phyloP scores from a whole-genome alignment of 35 echinoderm and acorn worm species.

The Apostichopus californicus region DNA sequence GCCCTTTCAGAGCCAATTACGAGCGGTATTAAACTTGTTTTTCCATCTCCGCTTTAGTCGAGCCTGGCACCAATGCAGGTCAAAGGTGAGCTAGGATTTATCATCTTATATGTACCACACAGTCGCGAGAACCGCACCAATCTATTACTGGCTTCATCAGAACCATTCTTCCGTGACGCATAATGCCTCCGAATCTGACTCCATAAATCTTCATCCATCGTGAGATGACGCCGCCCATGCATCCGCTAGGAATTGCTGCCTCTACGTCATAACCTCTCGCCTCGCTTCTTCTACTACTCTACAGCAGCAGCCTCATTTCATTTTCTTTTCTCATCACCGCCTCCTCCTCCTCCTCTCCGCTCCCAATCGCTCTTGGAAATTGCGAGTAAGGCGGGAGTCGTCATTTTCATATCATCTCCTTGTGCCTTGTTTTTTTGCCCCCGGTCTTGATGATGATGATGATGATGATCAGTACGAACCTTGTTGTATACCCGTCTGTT shows the following conservation, averaged over 20 bases:
- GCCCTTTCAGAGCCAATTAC: conserved; percentile 52
- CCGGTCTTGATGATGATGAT: neutral
- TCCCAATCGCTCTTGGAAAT: neutral
- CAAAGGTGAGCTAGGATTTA: conserved; percentile 48
- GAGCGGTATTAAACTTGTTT: conserved; percentile 57
- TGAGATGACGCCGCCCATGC: neutral
- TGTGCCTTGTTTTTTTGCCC: neutral
- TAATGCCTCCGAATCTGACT: conserved; percentile 20
- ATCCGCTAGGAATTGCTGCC: too few species aligned
- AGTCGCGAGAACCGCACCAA: conserved; percentile 38
- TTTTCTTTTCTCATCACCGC: too few species aligned
- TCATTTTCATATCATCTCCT: neutral
- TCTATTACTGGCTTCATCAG: conserved; percentile 45
- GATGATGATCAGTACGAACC: conserved; percentile 10
- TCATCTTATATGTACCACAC: neutral
- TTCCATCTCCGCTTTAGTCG: conserved; percentile 26
- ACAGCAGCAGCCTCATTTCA: neutral
- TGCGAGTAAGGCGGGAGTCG: neutral
- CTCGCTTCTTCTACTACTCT: too few species aligned
- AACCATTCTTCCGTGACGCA: conserved; percentile 44
- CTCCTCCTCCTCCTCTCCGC: neutral
- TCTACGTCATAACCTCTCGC: too few species aligned
- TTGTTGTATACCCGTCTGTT: conserved; percentile 44
- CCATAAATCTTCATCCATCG: conserved; percentile 48
- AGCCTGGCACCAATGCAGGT: conserved; percentile 52